Base-by-base conservation (phyloP, 2,113 vertebrate species). In the Microcebus lehilahytsara region DNA sequence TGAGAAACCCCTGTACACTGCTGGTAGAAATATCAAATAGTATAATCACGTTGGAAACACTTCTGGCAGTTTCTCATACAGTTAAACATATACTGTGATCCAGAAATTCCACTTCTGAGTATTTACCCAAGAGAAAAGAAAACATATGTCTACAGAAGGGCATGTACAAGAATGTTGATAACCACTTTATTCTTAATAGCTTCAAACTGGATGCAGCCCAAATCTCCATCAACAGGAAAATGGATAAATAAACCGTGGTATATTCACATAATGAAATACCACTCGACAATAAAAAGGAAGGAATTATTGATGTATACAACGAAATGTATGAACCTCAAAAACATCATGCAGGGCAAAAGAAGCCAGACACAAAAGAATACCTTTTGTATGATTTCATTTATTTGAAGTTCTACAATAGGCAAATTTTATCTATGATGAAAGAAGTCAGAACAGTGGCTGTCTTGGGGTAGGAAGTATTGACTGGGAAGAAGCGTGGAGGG, bases 61-160 rank as follows among this genome's bases (percentile, higher is more conserved):
- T 56, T 53, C 51, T 62, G 49, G 6, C 32, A 37, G 19, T 51
- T 77, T 89, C 85, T 67, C 32, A 25, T 12, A 40, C 40, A 58
- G 40, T 67, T 75, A 66, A 22, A 93, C 7, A 22, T 83, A 17
- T 14, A 40, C 14, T 30, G 62, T 51, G 51, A 81, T 32, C 77
- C 53, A 81, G 84, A 92, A 92, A 90, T 77, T 92, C 80, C 32
- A 30, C 80, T 81, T 89, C 58, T 77, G 56, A 23, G 53, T 80
- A 69, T 89, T 64, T 74, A 32, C 72, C 22, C 14, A 46, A 58
- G 37, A 56, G 40, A 69, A 80, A 80, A 49, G 40, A 74, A 85
- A 85, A 9, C 16, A 5, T 3, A 49, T 25, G 17, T 25, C 74
- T 42, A 27, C 58, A 22, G 74, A 75, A 90, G 40, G 30, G 32